Conservation (phyloP, 2,888 invertebrate genomes). For the Phoronis australis region DNA sequence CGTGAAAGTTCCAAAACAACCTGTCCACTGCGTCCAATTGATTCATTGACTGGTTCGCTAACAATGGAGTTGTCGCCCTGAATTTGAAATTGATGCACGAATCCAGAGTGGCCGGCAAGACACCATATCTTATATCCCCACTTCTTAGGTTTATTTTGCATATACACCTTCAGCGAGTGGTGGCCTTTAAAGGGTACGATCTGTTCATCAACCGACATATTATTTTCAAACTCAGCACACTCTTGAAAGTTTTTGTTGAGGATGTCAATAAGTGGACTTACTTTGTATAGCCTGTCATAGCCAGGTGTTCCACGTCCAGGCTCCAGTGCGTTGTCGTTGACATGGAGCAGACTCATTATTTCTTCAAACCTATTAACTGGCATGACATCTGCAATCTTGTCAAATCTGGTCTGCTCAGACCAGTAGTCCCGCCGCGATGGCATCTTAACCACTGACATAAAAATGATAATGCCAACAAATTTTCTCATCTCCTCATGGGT, state of each 20-base stretch:
- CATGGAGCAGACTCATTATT: slow-evolving; percentile 8
- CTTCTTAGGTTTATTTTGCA: slow-evolving; percentile 11
- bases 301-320: slow-evolving; percentile 2
- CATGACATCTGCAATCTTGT: slow-evolving; percentile 3
- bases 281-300: slow-evolving; percentile 6
- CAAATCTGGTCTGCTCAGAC: background rate
- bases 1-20: slow-evolving; percentile 2
- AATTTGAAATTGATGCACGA: slow-evolving; percentile 5
- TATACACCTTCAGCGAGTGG: slow-evolving; percentile 7
- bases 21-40: slow-evolving; percentile 2
- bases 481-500: background rate
- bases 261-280: slow-evolving; percentile 6
- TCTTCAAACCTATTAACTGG: slow-evolving; percentile 9
- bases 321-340: slow-evolving; percentile 6
- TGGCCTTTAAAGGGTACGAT: slow-evolving; percentile 11
- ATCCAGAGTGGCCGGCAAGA: slow-evolving; percentile 7
- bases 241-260: slow-evolving; percentile 2
- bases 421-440: background rate
- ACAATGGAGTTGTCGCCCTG: background rate
- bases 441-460: background rate
- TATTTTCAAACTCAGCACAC: slow-evolving; percentile 5
- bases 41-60: background rate
- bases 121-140: slow-evolving; percentile 11
- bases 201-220: slow-evolving; percentile 9
- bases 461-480: background rate